Evolutionary conservation across 2,888 invertebrate species (phyloP).

Genomic region (Leucophenga montana): DNA sequence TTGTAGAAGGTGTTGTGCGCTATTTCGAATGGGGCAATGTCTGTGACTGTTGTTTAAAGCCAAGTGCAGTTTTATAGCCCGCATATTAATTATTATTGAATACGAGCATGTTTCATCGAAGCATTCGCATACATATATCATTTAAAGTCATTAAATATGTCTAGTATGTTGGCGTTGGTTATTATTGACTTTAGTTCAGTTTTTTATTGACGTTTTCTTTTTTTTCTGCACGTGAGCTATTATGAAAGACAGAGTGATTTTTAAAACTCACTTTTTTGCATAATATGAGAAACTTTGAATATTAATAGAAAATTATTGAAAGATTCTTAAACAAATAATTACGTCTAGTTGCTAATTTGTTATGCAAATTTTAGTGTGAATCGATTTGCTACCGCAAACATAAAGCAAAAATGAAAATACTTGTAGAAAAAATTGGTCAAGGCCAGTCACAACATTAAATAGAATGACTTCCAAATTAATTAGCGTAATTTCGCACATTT

Average conservation of each 20-base stretch:
- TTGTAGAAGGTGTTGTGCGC: neutral
- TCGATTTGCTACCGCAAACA: neutral
- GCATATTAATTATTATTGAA: slow-evolving; percentile 2
- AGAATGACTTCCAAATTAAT: slow-evolving; percentile 1
- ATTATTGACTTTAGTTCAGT: neutral
- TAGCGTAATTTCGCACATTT: neutral
- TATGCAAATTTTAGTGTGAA: slow-evolving; percentile 12
- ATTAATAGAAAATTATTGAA: neutral
- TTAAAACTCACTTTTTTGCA: neutral
- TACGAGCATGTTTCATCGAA: neutral
- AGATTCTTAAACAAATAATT: too few species aligned
- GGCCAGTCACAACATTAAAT: slow-evolving; percentile 34
- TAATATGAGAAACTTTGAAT: neutral
- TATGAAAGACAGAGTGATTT: slow-evolving; percentile 7
- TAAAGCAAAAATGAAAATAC: slow-evolving; percentile 37
- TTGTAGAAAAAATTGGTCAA: slow-evolving; percentile 48
- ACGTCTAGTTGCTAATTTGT: slow-evolving; percentile 3
- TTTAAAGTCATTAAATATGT: slow-evolving; percentile 10
- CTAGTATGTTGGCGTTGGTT: neutral
- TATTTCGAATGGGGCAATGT: neutral
- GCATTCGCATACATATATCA: neutral
- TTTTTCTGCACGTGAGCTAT: neutral
- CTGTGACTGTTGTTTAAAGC: too few species aligned
- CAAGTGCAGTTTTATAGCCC: neutral
- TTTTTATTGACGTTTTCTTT: neutral